Conservation (phyloP, 2,113 vertebrate genomes). For the Tinamus guttatus region DNA sequence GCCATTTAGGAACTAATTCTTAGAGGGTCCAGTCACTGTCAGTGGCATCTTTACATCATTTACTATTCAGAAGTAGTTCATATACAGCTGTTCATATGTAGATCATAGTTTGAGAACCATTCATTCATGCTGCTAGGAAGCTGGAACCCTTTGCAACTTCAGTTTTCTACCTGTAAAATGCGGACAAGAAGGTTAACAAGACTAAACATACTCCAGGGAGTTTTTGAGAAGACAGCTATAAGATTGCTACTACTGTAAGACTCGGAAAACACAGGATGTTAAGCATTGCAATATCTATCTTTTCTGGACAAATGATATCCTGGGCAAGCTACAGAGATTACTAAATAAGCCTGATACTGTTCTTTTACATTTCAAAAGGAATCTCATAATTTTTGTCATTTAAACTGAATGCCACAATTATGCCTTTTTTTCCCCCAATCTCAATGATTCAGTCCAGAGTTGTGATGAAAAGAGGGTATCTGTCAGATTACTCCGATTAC, state of each 20-base stretch:
- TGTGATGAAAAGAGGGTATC: neutral
- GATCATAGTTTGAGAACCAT: neutral
- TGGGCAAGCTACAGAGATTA: neutral
- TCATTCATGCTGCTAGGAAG: neutral
- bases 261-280: neutral
- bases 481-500: neutral
- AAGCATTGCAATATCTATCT: neutral
- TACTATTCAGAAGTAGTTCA: neutral
- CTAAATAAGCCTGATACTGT: neutral
- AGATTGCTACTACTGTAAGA: neutral
- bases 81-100: neutral
- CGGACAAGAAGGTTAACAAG: neutral
- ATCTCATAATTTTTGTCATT: neutral
- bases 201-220: neutral
- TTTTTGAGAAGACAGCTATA: neutral
- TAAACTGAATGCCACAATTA: neutral
- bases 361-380: neutral
- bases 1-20: neutral
- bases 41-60: neutral
- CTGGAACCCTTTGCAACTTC: neutral
- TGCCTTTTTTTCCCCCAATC: neutral
- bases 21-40: neutral
- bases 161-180: neutral
- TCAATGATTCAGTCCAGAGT: conserved; percentile 6
- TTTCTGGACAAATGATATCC: neutral